Evolutionary conservation across 2,888 invertebrate genomes (phyloP).

Genomic region (Caenorhabditis auriculariae): DNA sequence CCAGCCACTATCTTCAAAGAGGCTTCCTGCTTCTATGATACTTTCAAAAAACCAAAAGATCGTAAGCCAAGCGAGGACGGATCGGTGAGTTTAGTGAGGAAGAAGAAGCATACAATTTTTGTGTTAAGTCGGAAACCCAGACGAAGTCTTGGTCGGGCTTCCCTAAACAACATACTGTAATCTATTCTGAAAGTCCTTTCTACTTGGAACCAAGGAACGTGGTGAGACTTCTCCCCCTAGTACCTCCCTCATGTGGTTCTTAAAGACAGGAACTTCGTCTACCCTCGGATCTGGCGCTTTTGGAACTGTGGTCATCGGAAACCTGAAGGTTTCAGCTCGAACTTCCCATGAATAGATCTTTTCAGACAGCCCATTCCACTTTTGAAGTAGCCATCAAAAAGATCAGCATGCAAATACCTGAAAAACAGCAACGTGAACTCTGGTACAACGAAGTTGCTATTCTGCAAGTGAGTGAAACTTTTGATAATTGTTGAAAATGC

Average conservation of each 20-base stretch:
- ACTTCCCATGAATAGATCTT: no score
- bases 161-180: slow-evolving; percentile 13
- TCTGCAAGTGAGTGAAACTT: slow-evolving; percentile 10
- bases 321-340: slow-evolving; percentile 1
- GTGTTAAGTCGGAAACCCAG: no score
- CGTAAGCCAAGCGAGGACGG: no score
- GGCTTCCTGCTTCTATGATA: no score
- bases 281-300: slow-evolving; percentile 31
- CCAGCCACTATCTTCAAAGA: no score
- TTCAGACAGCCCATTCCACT: slow-evolving; percentile 1
- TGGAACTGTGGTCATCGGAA: slow-evolving; percentile 28
- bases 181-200: slow-evolving; percentile 15
- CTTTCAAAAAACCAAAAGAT: no score
- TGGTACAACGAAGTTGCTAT: slow-evolving; percentile 35
- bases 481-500: not conserved
- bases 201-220: slow-evolving; percentile 8
- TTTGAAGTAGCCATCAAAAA: slow-evolving; percentile 37
- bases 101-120: no score
- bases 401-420: slow-evolving; percentile 6
- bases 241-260: not conserved
- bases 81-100: no score
- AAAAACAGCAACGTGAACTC: slow-evolving; percentile 14
- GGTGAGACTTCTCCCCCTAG: slow-evolving; percentile 3
- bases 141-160: slow-evolving; percentile 1
- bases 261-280: no score